Evolutionary conservation across 2,888 invertebrate species (phyloP), one percentile per base, ranked within the genome.

Genomic region (Pecten maximus): DNA sequence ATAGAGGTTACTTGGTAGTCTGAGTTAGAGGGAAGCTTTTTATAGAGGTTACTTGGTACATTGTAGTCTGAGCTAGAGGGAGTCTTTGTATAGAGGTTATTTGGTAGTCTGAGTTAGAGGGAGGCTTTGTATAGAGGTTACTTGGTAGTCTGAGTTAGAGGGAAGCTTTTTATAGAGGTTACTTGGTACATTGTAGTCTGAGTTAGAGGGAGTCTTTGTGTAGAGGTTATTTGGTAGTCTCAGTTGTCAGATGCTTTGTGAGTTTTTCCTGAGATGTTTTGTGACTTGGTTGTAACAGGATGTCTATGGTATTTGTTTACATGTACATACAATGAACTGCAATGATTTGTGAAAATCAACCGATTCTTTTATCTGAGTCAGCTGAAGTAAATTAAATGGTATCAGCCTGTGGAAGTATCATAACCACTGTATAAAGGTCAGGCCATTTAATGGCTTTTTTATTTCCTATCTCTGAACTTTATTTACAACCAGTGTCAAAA

Each of bases 381-480:
- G 23, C 74, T 74, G 74, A 35, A 28, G 74, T 74, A 35, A 74
- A 74, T 35, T 28, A 28, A 74, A 74, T 6, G 74, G 74, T 74
- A 74, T 74, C 74, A 15, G 35, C 74, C 74, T 28, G 74, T 74
- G 28, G 35, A 74, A 74, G 74, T 28, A 74, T 74, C 74, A 74
- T 74, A 28, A 35, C n/a, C 4, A 28, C 28, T n/a, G 28, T 60
- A 6, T n/a, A 74, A 74, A 74, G 74, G 74, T 74, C 74, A 74
- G 35, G 35, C 6, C 28, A 74, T 74, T 74, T 74, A 74, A 74
- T 74, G 74, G 74, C 2, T 74, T 74, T 74, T 74, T 74, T 74
- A 74, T 74, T 28, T 74, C 74, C 74, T 74, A 23, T 74, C 74
- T 74, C 74, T 74, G 74, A 35, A 74, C 35, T 74, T 74, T 74